These are phyloP conservation scores for Bombus turneri DNA, from an alignment of 1,140 invertebrate genomes.

Conservation along the genomic window DNA sequence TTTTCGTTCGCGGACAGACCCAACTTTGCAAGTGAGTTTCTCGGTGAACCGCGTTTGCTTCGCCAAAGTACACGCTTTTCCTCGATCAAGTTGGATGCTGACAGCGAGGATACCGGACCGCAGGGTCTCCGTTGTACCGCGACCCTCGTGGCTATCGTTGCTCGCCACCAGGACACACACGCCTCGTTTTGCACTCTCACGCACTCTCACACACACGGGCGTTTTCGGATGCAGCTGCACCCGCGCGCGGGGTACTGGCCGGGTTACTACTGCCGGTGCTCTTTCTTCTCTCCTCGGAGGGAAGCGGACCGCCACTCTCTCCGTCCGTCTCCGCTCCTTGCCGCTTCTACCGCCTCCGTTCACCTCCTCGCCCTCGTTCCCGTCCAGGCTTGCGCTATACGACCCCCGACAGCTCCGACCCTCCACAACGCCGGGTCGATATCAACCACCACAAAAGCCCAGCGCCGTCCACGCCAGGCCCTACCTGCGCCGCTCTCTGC, in stretches of 20 bases:
- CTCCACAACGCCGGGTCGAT: slow-evolving; percentile 77
- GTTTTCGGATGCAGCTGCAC: slow-evolving; percentile 74
- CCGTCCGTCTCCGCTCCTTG: slow-evolving; percentile 24
- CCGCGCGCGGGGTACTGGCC: slow-evolving; percentile 80
- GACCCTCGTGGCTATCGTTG: neutral
- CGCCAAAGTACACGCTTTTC: neutral
- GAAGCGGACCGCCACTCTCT: slow-evolving; percentile 29
- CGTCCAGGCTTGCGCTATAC: slow-evolving; percentile 76
- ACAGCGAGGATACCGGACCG: neutral
- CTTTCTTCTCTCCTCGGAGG: slow-evolving; percentile 54
- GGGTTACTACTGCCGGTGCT: slow-evolving; percentile 78
- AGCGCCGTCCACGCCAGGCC: slow-evolving; percentile 62
- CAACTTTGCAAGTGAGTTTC: neutral
- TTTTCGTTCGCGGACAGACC: neutral
- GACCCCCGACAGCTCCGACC: slow-evolving; percentile 62
- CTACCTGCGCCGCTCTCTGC: slow-evolving; percentile 58
- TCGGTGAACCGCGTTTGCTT: too few species aligned
- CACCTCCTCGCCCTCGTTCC: slow-evolving; percentile 56
- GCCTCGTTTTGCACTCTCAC: slow-evolving; percentile 33
- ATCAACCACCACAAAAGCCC: slow-evolving; percentile 72
- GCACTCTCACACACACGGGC: slow-evolving; percentile 48
- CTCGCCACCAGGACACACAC: slow-evolving; percentile 15
- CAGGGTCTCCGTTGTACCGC: neutral
- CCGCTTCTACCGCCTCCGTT: slow-evolving; percentile 45
- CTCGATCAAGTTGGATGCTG: neutral